A percentile compares a stretch with the other conserved stretches of the same genome.
Conservation (phyloP, 2,797 vertebrate species). For the Carcharodon carcharias region DNA sequence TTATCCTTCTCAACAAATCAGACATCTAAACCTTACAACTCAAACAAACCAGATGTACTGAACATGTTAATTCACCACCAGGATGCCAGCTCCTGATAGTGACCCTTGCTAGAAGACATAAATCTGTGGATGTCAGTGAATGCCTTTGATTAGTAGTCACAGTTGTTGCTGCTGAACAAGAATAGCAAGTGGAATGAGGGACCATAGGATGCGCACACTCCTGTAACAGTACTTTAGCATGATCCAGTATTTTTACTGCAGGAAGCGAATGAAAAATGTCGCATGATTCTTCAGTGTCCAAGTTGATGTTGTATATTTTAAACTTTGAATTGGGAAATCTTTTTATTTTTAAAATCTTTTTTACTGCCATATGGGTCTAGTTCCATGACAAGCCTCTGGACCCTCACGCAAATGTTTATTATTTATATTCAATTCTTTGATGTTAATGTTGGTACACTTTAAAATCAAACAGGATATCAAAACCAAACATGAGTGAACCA, state of each 20-base stretch:
- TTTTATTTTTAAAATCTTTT: not conserved
- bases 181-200: not conserved
- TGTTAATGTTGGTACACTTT: not conserved
- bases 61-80: not conserved
- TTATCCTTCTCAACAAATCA: not conserved
- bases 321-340: not conserved
- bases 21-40: not conserved
- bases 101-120: not conserved
- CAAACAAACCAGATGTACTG: not conserved
- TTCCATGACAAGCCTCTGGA: not conserved
- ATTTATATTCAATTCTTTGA: not conserved
- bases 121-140: not conserved
- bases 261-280: too few relatives aligned
- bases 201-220: not conserved
- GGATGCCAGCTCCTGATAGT: not conserved
- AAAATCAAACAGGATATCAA: too few relatives aligned
- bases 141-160: not conserved
- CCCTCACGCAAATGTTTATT: not conserved
- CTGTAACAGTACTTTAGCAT: not conserved
- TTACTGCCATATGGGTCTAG: not conserved
- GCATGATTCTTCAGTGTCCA: not conserved
- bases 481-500: not conserved
- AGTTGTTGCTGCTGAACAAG: not conserved
- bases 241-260: not conserved
- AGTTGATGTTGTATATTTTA: not conserved